Percentiles rank a stretch among this genome's conserved stretches.
phyloP scores from a whole-genome alignment of 2,797 vertebrate species.

The Malurus splendens region DNA sequence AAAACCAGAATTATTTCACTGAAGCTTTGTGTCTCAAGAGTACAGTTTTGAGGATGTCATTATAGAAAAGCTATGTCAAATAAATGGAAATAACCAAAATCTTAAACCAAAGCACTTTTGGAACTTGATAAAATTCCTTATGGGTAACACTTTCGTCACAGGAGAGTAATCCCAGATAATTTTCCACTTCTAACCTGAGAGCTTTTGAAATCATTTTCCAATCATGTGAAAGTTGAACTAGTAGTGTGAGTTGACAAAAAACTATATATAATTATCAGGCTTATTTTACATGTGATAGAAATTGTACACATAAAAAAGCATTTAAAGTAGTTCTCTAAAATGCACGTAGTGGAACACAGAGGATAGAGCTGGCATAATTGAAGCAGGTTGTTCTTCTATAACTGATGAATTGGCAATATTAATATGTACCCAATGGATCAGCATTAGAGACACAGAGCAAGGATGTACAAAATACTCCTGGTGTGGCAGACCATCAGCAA shows the following conservation, averaged over 20 bases:
- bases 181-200: background rate
- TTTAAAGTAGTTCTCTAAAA: background rate
- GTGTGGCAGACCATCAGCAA: background rate
- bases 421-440: background rate
- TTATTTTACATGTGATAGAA: background rate
- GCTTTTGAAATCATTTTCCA: background rate
- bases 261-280: background rate
- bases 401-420: background rate
- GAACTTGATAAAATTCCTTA: background rate
- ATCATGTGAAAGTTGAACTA: background rate
- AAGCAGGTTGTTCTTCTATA: background rate
- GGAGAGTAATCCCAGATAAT: background rate
- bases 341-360: accelerated
- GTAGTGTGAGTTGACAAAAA: background rate
- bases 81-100: background rate
- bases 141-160: background rate
- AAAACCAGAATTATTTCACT: background rate
- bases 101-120: background rate
- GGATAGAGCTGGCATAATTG: background rate
- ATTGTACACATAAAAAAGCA: background rate
- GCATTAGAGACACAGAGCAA: background rate
- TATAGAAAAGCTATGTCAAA: background rate
- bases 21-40: background rate
- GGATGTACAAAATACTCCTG: background rate
- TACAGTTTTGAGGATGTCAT: background rate